Evolutionary conservation across 1,140 invertebrate species (phyloP), one percentile per base, ranked within the genome.

Genomic region (Drosophila tropicalis): DNA sequence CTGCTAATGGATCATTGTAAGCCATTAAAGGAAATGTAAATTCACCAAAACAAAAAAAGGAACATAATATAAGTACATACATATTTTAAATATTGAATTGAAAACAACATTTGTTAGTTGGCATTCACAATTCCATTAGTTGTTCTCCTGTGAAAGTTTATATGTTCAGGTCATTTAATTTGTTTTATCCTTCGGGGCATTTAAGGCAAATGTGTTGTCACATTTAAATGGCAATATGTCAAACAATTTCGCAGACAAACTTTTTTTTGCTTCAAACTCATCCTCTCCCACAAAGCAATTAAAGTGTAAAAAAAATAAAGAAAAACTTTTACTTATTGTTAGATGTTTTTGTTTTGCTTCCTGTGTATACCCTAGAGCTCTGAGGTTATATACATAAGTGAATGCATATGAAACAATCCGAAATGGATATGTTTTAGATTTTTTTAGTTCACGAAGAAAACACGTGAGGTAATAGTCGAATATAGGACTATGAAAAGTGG

Each of bases 171-270:
- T 57, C 15, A 36, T 36, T 57, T 57, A 5, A 5, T 36, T 58
- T 22, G 3, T 9, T 22, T 4, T 22, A 19, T 51, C 44, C 19
- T 51, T 22, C 13, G 44, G 44, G 17, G 7, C 44, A 12, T 51
- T 51, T 51, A 22, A 51, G 44, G 17, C 56, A 58, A 39, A 36
- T 58, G 15, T 36, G 29, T 58, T 17, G 19, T 25, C 32, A 19
- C 32, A 58, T 39, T 58, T 58, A 5, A 39, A 34, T 17, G 56
- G 15, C 17, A 58, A 19, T 58, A 36, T 57, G 56, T 58, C 56
- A 58, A 39, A 29, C 15, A 22, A 58, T 58, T 58, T 34, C 5
- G 29, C 22, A 57, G 29, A 39, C 32, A 39, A 58, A 58, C 56
- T 39, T 58, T 36, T 36, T 15, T 17, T 22, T 25, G 25, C 25